These are phyloP conservation scores for Oscheius sp. DNA, from an alignment of 2,888 invertebrate genomes.

Conservation along the genomic window DNA sequence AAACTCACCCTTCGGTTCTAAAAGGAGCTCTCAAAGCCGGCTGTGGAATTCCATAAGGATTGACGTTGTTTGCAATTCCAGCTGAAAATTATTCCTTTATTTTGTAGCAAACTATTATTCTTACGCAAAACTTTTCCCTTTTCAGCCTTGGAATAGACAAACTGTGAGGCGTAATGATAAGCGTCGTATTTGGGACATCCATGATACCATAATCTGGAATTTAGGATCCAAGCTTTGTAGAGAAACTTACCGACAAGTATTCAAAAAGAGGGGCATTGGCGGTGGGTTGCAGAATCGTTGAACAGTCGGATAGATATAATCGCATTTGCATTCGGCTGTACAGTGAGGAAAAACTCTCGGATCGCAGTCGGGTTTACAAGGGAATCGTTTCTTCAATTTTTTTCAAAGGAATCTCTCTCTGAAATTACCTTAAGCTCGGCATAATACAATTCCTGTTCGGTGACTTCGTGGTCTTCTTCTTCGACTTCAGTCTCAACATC, in stretches of 20 bases:
- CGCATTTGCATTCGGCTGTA: slow-evolving; percentile 64
- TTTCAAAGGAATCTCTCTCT: neutral
- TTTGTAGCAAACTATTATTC: neutral
- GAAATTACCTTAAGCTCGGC: slow-evolving; percentile 39
- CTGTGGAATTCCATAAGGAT: slow-evolving; percentile 41
- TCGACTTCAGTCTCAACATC: slow-evolving; percentile 1
- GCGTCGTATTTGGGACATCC: slow-evolving; percentile 62
- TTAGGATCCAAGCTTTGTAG: neutral
- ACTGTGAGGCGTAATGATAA: slow-evolving; percentile 65
- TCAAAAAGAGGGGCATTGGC: slow-evolving; percentile 62
- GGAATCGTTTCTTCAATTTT: slow-evolving; percentile 51
- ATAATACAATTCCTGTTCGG: slow-evolving; percentile 43
- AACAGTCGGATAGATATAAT: slow-evolving; percentile 59
- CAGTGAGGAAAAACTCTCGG: slow-evolving; percentile 57
- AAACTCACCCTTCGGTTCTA: too few relatives aligned
- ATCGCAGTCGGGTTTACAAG: slow-evolving; percentile 64
- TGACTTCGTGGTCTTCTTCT: slow-evolving; percentile 35
- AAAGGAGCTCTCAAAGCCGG: too few relatives aligned
- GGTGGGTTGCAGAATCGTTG: slow-evolving; percentile 66
- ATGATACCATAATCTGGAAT: slow-evolving; percentile 58
- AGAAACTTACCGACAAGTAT: slow-evolving; percentile 57
- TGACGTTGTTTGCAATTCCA: slow-evolving; percentile 36
- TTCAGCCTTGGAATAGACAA: slow-evolving; percentile 63
- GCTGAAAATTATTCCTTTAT: slow-evolving; percentile 30
- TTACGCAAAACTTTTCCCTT: slow-evolving; percentile 62